Percentiles rank a stretch among this genome's conserved stretches.
phyloP scores from a whole-genome alignment of 2,113 vertebrate genomes.

The Apodemus sylvaticus region DNA sequence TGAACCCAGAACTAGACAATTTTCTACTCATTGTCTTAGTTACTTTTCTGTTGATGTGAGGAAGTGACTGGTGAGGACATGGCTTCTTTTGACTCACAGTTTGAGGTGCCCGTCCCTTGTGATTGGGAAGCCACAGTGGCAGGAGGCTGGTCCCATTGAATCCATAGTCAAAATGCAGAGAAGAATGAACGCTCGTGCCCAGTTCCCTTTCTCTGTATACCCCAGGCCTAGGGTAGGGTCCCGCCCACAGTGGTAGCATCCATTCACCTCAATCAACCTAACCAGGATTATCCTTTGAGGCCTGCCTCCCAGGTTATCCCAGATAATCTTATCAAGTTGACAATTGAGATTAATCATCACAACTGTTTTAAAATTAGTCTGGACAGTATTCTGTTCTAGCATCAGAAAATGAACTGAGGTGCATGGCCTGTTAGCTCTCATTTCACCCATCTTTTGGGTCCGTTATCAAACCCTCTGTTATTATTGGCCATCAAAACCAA shows the following conservation, averaged over 20 bases:
- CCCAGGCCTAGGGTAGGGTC: neutral
- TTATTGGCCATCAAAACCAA: neutral
- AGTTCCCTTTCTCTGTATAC: neutral
- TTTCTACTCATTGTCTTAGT: neutral
- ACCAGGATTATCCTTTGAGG: no score
- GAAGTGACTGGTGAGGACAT: neutral
- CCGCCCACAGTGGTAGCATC: neutral
- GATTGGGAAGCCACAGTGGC: neutral
- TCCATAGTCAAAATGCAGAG: neutral
- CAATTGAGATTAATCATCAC: neutral
- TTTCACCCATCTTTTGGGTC: neutral
- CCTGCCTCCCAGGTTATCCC: neutral
- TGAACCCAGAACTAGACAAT: neutral
- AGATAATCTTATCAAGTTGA: neutral
- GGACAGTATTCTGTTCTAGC: neutral
- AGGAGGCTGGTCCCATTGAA: neutral
- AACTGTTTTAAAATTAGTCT: neutral
- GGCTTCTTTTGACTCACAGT: neutral
- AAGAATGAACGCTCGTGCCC: neutral
- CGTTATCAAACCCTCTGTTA: neutral
- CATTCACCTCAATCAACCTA: neutral
- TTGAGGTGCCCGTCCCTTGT: neutral
- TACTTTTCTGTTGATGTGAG: neutral
- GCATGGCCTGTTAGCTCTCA: neutral
- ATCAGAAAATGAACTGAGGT: neutral